These are phyloP conservation scores for Mus musculus DNA, from an alignment of 2,113 vertebrate species.

Conservation along the genomic window GRCm39 chr14:107282501-107283000, in stretches of 20 bases:
- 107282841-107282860: slow-evolving; percentile 19
- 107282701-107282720: slow-evolving; percentile 72
- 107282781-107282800: slow-evolving; percentile 68
- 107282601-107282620: slow-evolving; percentile 61
- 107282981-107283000: slow-evolving; percentile 32
- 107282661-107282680: slow-evolving; percentile 75
- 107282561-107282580: background rate
- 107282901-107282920: slow-evolving; percentile 50
- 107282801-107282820: slow-evolving; percentile 74
- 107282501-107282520: background rate
- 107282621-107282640: slow-evolving; percentile 63
- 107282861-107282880: background rate
- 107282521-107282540: background rate
- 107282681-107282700: slow-evolving; percentile 78
- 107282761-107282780: slow-evolving; percentile 68
- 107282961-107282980: slow-evolving; percentile 43
- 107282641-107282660: slow-evolving; percentile 64
- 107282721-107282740: slow-evolving; percentile 60
- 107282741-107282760: slow-evolving; percentile 59
- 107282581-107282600: slow-evolving; percentile 49
- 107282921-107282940: background rate
- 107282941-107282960: slow-evolving; percentile 46
- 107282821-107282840: slow-evolving; percentile 62
- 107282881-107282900: background rate
- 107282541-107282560: background rate